Evolutionary conservation across 2,797 vertebrate genomes (phyloP).

Genomic region (Sebastes nivosus): DNA sequence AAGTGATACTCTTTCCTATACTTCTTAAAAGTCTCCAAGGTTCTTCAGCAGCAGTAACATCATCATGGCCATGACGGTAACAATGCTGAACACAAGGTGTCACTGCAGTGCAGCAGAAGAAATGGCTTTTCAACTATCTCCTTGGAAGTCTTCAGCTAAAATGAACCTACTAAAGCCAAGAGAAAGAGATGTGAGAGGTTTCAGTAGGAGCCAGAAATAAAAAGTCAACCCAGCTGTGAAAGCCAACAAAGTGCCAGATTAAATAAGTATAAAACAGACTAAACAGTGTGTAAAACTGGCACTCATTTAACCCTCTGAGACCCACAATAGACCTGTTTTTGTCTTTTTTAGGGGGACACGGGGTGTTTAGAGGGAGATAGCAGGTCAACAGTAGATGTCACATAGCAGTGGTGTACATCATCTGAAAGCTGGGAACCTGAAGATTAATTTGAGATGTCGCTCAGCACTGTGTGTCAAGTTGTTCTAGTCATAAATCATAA

Average conservation of each 20-base stretch:
- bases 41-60: background rate
- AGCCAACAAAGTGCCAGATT: slow-evolving; percentile 44
- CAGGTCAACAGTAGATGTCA: too few relatives aligned
- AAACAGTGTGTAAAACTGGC: slow-evolving; percentile 11
- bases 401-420: too few relatives aligned
- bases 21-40: background rate
- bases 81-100: slow-evolving; percentile 59
- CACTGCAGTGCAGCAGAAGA: slow-evolving; percentile 38
- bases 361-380: too few relatives aligned
- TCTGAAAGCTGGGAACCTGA: too few relatives aligned
- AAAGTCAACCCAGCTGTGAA: slow-evolving; percentile 51
- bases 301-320: background rate
- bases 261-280: slow-evolving; percentile 28
- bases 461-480: too few relatives aligned
- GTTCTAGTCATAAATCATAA: too few relatives aligned
- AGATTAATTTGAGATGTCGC: too few relatives aligned
- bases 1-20: background rate
- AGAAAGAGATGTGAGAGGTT: slow-evolving; percentile 7
- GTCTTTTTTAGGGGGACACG: too few relatives aligned
- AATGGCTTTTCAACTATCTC: background rate
- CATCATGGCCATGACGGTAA: background rate
- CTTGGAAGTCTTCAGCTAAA: slow-evolving; percentile 12
- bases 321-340: too few relatives aligned
- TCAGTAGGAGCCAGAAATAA: slow-evolving; percentile 26
- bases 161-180: background rate